These are phyloP conservation scores for Periophthalmodon schlosseri DNA, from an alignment of 2,113 vertebrate species.

Conservation along the genomic window DNA sequence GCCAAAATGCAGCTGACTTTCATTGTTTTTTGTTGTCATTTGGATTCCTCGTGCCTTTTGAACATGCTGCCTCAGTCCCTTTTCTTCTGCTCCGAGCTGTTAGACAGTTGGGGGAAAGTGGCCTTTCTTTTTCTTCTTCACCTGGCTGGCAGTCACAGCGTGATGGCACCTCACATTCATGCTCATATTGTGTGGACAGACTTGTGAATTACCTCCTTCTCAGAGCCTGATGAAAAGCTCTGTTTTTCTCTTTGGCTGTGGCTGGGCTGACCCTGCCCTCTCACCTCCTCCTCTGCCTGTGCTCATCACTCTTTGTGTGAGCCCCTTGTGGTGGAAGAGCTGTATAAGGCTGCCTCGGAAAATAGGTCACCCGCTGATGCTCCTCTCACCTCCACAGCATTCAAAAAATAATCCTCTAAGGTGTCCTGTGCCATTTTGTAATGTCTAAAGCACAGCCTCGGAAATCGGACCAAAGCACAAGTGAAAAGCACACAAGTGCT, in stretches of 20 bases:
- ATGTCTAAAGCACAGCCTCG: conserved; percentile 47
- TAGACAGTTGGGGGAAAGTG: conserved; percentile 46
- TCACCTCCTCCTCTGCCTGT: conserved; percentile 29
- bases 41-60: conserved; percentile 28
- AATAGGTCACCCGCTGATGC: conserved; percentile 73
- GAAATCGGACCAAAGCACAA: conserved; percentile 28
- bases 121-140: conserved; percentile 61
- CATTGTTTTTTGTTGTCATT: conserved; percentile 37
- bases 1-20: conserved; percentile 49
- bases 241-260: conserved; percentile 70
- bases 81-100: conserved; percentile 53
- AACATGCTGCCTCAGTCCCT: conserved; percentile 27
- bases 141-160: conserved; percentile 60
- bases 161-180: conserved; percentile 52
- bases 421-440: conserved; percentile 57
- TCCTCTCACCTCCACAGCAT: conserved; percentile 68
- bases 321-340: conserved; percentile 57
- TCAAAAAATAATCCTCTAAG: conserved; percentile 63
- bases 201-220: conserved; percentile 75
- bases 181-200: conserved; percentile 62
- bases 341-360: conserved; percentile 57
- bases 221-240: conserved; percentile 67
- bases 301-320: conserved; percentile 67
- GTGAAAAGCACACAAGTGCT: conserved; percentile 12
- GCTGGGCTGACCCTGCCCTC: conserved; percentile 68